phyloP scores from a whole-genome alignment of 2,113 vertebrate species.

The Dissostichus mawsoni region DNA sequence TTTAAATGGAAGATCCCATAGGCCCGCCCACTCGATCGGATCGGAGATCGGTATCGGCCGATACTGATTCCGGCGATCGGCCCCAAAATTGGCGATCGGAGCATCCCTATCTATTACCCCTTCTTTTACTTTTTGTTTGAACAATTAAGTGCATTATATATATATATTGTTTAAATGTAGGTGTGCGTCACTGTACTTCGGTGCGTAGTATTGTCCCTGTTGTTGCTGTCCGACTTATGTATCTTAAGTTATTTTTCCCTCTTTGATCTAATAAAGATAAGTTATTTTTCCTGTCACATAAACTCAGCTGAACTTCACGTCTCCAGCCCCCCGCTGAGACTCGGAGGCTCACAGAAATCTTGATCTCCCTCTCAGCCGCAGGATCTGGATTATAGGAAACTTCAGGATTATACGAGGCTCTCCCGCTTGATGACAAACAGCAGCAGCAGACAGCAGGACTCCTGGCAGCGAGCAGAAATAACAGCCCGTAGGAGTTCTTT shows the following conservation, averaged over 20 bases:
- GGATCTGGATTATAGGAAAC: slow-evolving; percentile 20
- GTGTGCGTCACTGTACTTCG: too few species aligned
- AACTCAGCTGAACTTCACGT: neutral
- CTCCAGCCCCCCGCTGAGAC: neutral
- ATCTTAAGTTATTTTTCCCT: neutral
- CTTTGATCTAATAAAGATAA: neutral
- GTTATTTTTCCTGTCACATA: slow-evolving; percentile 7
- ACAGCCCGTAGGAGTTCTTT: slow-evolving; percentile 27
- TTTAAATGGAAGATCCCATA: too few species aligned
- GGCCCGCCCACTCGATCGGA: too few species aligned
- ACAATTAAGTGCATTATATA: too few species aligned
- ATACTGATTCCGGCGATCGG: too few species aligned
- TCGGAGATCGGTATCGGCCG: too few species aligned
- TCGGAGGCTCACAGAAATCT: neutral
- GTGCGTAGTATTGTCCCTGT: too few species aligned
- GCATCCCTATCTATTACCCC: too few species aligned
- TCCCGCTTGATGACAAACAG: slow-evolving; percentile 10
- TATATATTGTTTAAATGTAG: too few species aligned
- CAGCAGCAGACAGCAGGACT: neutral
- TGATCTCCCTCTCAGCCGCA: neutral
- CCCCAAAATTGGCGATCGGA: too few species aligned
- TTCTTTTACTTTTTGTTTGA: too few species aligned
- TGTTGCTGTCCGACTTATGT: neutral
- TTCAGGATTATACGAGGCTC: neutral
- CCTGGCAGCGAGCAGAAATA: neutral